Percentiles rank a stretch among this genome's conserved stretches.
Conservation (phyloP, 2,113 vertebrate genomes). For the Cisticola juncidis region DNA sequence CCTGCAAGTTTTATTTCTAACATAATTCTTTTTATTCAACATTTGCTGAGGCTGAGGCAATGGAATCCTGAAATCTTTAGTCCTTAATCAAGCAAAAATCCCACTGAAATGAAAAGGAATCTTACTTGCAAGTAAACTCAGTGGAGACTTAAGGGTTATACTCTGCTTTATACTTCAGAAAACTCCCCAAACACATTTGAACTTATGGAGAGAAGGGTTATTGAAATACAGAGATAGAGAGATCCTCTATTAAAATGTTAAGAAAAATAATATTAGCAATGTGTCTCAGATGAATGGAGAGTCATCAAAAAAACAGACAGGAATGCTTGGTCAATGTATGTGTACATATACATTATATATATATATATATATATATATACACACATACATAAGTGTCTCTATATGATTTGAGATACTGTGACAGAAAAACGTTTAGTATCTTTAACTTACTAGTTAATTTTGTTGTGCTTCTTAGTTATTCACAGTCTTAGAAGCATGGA, state of each 20-base stretch:
- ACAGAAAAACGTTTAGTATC: neutral
- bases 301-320: neutral
- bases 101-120: neutral
- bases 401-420: neutral
- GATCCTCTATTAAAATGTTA: neutral
- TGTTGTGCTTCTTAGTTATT: neutral
- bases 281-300: neutral
- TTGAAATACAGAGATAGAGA: neutral
- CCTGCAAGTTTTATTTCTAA: neutral
- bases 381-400: accelerated
- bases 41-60: neutral
- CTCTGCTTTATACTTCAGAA: neutral
- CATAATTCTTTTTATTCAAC: neutral
- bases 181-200: neutral
- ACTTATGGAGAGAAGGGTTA: neutral
- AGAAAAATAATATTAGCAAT: neutral
- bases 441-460: neutral
- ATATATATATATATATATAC: neutral
- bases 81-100: neutral
- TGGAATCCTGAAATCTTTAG: neutral
- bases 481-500: neutral
- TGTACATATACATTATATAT: no score
- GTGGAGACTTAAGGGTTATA: neutral
- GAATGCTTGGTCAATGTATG: neutral
- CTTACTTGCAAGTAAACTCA: neutral